phyloP scores from a whole-genome alignment of 2,113 vertebrate genomes.

The Formicarius rufipectus region DNA sequence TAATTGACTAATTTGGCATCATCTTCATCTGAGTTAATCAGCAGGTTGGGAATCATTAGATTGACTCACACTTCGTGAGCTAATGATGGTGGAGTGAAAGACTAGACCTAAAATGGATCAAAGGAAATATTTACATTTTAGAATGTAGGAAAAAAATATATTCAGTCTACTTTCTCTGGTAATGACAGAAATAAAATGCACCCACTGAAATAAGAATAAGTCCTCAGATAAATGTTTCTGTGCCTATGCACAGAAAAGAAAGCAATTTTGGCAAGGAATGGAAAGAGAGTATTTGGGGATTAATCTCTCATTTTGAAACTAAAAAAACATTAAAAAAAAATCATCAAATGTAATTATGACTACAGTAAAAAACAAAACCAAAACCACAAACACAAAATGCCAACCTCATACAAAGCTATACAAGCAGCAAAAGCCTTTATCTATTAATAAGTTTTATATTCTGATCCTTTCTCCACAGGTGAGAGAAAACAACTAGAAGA shows the following conservation, averaged over 20 bases:
- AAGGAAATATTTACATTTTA: background rate
- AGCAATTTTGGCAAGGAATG: background rate
- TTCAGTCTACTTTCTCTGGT: background rate
- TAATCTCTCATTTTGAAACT: background rate
- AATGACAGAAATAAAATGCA: background rate
- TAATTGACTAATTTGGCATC: background rate
- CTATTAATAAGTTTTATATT: background rate
- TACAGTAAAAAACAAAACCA: background rate
- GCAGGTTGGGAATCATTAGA: background rate
- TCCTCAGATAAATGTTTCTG: background rate
- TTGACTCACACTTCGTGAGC: background rate
- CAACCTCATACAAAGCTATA: background rate
- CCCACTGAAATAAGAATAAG: background rate
- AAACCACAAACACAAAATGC: background rate
- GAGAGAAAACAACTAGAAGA: background rate
- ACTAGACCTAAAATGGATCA: background rate
- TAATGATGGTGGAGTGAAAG: background rate
- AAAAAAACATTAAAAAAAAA: background rate
- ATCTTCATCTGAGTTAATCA: background rate
- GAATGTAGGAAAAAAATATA: background rate
- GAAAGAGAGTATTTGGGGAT: background rate
- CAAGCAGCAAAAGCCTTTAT: background rate
- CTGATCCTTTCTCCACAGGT: background rate
- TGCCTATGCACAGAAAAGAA: background rate
- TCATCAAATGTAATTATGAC: background rate